Evolutionary conservation across 2,113 vertebrate species (phyloP), one percentile per base, ranked within the genome.

Genomic region (Microtus pennsylvanicus): DNA sequence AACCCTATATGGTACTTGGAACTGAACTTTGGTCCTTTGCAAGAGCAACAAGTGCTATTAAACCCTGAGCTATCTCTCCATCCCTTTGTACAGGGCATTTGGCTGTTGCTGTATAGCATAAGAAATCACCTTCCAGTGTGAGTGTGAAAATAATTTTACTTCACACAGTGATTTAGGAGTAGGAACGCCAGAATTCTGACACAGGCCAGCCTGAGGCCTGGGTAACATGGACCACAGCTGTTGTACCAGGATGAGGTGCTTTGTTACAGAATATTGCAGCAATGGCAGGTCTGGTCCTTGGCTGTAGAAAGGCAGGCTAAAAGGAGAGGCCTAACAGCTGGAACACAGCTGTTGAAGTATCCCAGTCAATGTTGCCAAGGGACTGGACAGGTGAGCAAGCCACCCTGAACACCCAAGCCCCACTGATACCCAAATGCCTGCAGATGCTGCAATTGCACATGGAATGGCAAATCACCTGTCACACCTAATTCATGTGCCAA

Each of bases 61-160:
- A 85, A 8, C 81, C 11, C n/a, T 5, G n/a, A 83, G 82, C n/a
- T 4, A 42, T 45, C 63, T 87, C 10, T 69, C 63, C 26, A 47
- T 19, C 28, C 19, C 28, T 28, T 50, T 47, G 9, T 47, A 19
- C 9, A 50, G 61, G 55, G 17, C 58, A 16, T 87, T 87, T 91
- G 47, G 11, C 24, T 74, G 9, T 82, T 93, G 42, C 12, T 26
- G 75, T 65, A 8, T 38, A 92, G 86, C 11, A 22, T 55, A 63
- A 87, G 69, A 81, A 87, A 63, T 35, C 61, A 67, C 33, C 10
- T 63, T 80, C 45, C 2, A 19, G 42, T 87, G 74, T 86, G 80
- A 85, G 72, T 80, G 35, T 92, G 47, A 87, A 77, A 86, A 82
- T 85, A 65, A 96, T 76, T 70, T 65, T 21, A 47, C 35, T 35